A percentile compares a stretch with the other conserved stretches of the same genome.
phyloP scores from a whole-genome alignment of 1,140 invertebrate genomes.

The Kradibia gibbosae region DNA sequence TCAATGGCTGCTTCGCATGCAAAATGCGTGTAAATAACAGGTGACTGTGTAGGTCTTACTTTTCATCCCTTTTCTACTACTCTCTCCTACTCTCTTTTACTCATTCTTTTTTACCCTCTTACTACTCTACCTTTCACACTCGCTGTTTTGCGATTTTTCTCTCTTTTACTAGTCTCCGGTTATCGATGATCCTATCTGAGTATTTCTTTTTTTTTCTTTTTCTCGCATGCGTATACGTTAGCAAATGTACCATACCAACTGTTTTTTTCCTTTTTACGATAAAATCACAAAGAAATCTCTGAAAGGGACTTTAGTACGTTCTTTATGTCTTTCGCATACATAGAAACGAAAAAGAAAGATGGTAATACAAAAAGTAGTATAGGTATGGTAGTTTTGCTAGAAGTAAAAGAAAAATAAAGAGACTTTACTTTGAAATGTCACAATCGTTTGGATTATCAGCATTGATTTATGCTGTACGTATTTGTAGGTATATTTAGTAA shows the following conservation, averaged over 20 bases:
- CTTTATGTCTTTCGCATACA: conserved; percentile 22
- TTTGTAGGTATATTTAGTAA: background rate
- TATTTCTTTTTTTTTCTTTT: background rate
- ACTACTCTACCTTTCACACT: too few species aligned
- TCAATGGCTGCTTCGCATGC: conserved; percentile 31
- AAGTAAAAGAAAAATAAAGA: conserved; percentile 20
- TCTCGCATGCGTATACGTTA: background rate
- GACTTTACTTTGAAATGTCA: conserved; percentile 19
- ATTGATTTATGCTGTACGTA: conserved; percentile 1
- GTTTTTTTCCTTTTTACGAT: conserved; percentile 36
- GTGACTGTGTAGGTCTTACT: background rate
- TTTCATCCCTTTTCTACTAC: too few species aligned
- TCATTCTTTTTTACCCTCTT: background rate
- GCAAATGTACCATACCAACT: background rate
- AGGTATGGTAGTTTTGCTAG: conserved; percentile 4
- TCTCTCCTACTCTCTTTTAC: background rate
- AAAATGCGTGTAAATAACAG: conserved; percentile 46
- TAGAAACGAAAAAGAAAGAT: background rate
- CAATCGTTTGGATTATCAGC: conserved; percentile 12
- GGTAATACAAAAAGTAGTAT: conserved; percentile 9
- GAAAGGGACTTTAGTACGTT: conserved; percentile 18
- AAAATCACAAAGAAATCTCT: conserved; percentile 46
- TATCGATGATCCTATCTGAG: conserved; percentile 40
- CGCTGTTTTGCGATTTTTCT: background rate
- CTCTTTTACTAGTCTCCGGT: background rate